Percentiles rank a stretch among this genome's conserved stretches.
Evolutionary conservation across 1,140 invertebrate genomes (phyloP).

Genomic region (Heliothis subflexa): DNA sequence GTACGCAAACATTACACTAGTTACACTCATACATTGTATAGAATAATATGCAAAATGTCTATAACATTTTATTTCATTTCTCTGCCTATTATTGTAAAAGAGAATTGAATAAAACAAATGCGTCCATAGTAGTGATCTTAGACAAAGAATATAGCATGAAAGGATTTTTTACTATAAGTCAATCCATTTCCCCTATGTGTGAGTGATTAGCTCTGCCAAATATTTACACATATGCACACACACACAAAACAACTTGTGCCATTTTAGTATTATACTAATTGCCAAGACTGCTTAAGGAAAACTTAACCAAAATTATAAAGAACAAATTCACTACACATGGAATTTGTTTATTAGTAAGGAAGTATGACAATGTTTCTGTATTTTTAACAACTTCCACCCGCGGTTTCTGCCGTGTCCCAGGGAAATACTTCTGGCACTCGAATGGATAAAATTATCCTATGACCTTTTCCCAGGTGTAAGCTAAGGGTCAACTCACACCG

Average conservation of each 20-base stretch:
- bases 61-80: no score
- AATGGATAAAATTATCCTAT: no score
- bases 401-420: no score
- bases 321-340: neutral
- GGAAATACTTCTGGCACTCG: no score
- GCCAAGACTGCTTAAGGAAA: conserved; percentile 3
- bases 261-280: conserved; percentile 2
- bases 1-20: conserved; percentile 81
- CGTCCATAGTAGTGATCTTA: no score
- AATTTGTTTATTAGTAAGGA: conserved; percentile 3
- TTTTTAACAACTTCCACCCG: neutral
- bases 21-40: neutral
- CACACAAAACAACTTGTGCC: neutral
- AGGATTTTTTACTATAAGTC: neutral
- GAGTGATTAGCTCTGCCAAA: conserved; percentile 11
- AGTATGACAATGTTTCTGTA: neutral
- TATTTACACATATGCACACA: neutral
- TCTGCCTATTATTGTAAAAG: no score
- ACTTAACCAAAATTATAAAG: neutral
- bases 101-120: no score
- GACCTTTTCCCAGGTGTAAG: no score
- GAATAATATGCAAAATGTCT: neutral
- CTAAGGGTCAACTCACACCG: no score
- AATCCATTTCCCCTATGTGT: neutral
- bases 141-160: neutral